Evolutionary conservation across 1,140 invertebrate species (phyloP).

Genomic region (Sycophaga agraensis): DNA sequence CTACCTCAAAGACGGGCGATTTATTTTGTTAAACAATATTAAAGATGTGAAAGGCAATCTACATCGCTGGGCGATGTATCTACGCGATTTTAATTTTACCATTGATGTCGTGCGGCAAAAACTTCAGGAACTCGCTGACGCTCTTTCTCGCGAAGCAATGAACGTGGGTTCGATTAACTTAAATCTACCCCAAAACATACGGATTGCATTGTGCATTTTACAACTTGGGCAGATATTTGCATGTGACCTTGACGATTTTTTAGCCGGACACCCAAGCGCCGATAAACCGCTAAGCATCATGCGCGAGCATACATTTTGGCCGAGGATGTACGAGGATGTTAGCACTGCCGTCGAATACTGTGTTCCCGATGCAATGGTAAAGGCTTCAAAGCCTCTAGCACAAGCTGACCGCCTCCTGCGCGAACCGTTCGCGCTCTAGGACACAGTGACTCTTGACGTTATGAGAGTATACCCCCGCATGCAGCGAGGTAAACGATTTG

Average conservation of each 20-base stretch:
- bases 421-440: constrained; percentile 37
- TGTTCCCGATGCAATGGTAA: not conserved
- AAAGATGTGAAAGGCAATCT: constrained; percentile 32
- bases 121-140: constrained; percentile 38
- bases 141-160: not conserved
- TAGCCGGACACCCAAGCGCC: not conserved
- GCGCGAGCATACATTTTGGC: not conserved
- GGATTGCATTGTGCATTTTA: constrained; percentile 3
- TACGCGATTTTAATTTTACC: constrained; percentile 37
- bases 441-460: constrained; percentile 45
- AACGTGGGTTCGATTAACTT: not conserved
- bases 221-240: too few species aligned
- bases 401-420: not conserved
- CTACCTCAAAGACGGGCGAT: constrained; percentile 38
- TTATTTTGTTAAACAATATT: constrained; percentile 32
- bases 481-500: constrained; percentile 40
- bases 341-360: too few species aligned
- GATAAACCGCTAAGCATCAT: not conserved
- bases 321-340: not conserved
- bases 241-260: not conserved
- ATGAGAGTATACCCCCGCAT: constrained; percentile 49
- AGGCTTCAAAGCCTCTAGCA: not conserved
- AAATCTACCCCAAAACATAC: too few species aligned
- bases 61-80: constrained; percentile 35
- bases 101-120: constrained; percentile 36